phyloP scores from a whole-genome alignment of 2,888 invertebrate genomes.

The Galerucella nymphaeae region DNA sequence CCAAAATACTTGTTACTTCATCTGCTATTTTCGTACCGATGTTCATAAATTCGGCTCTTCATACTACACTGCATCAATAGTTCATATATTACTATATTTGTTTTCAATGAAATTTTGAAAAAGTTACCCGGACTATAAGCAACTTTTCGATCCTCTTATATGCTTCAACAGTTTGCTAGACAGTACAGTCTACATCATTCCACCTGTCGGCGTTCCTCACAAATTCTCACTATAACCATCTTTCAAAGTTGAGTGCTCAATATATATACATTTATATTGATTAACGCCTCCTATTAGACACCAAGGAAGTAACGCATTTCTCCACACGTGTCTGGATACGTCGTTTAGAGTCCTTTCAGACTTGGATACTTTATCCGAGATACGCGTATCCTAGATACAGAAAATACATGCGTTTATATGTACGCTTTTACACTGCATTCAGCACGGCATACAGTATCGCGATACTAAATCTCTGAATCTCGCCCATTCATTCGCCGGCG shows the following conservation, averaged over 20 bases:
- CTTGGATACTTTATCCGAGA: no score
- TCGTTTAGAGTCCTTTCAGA: no score
- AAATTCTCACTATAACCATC: background rate
- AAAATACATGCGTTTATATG: no score
- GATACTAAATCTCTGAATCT: no score
- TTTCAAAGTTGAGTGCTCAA: constrained; percentile 6
- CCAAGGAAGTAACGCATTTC: background rate
- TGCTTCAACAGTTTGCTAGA: constrained; percentile 12
- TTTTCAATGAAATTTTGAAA: background rate
- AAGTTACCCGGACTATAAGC: background rate
- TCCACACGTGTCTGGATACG: background rate
- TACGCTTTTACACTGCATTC: no score
- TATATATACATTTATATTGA: constrained; percentile 19
- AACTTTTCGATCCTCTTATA: background rate
- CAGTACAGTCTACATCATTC: constrained; percentile 2
- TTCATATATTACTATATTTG: background rate
- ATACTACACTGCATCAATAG: background rate
- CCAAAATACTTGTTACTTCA: no score
- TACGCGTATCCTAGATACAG: no score
- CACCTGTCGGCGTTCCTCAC: constrained; percentile 17
- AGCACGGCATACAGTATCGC: no score
- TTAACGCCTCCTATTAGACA: background rate
- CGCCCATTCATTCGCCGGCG: no score
- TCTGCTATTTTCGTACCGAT: no score
- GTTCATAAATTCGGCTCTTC: no score